Evolutionary conservation across 2,113 vertebrate genomes (phyloP).

Genomic region (Fukomys damarensis): DNA sequence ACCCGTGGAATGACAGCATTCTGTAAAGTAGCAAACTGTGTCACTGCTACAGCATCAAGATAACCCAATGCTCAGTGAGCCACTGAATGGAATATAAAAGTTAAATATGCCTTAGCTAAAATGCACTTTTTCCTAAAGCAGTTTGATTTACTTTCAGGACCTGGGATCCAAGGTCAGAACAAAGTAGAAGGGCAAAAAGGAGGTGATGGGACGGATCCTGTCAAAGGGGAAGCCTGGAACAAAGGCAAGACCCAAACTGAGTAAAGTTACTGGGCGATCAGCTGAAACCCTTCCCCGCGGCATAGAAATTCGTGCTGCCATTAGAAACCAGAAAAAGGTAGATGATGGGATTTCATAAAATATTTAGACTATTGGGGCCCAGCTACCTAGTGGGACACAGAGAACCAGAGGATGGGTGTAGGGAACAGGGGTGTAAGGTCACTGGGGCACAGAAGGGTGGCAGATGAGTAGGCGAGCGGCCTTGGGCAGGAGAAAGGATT

Average conservation of each 20-base stretch:
- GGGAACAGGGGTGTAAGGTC: background rate
- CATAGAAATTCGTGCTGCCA: background rate
- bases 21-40: conserved; percentile 77
- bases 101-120: background rate
- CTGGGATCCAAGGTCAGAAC: background rate
- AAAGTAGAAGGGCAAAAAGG: background rate
- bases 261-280: background rate
- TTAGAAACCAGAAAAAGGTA: background rate
- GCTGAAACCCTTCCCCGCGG: background rate
- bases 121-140: background rate
- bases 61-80: background rate
- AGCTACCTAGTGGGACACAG: background rate
- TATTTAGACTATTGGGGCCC: background rate
- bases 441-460: background rate
- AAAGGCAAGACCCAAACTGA: background rate
- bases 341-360: background rate
- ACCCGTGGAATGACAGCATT: conserved; percentile 74
- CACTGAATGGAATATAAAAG: background rate
- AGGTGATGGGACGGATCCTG: background rate
- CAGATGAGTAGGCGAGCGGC: background rate
- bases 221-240: background rate
- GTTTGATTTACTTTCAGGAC: background rate
- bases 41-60: conserved; percentile 46
- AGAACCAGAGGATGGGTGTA: too few species aligned
- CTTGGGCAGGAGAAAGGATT: background rate